These are phyloP conservation scores for Cheirogaleus medius DNA, from an alignment of 2,113 vertebrate species.

Conservation along the genomic window DNA sequence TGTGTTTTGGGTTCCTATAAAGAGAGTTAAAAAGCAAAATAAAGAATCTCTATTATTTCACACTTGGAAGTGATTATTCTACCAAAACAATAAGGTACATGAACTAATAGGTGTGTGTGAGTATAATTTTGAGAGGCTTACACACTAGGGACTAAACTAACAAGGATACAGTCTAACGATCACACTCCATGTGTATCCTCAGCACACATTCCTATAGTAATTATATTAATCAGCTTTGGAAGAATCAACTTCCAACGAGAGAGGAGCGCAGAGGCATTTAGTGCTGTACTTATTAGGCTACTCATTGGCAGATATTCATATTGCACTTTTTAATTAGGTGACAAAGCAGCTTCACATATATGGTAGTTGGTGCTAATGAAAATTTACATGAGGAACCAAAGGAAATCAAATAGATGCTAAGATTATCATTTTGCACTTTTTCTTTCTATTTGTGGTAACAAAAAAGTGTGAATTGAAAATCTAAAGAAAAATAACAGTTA, in stretches of 20 bases:
- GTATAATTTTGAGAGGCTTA: not conserved
- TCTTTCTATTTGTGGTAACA: conserved; percentile 71
- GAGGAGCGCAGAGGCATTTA: not conserved
- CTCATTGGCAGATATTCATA: conserved; percentile 48
- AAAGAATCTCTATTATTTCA: not conserved
- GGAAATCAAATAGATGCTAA: conserved; percentile 61
- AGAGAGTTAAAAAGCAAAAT: not conserved
- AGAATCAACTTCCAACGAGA: not conserved
- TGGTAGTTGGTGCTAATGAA: conserved; percentile 72
- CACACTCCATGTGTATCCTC: too few relatives aligned
- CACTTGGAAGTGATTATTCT: not conserved
- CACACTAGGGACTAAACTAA: too few relatives aligned
- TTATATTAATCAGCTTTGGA: not conserved
- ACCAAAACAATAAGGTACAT: not conserved
- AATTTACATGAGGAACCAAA: conserved; percentile 70
- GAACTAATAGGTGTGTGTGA: not conserved
- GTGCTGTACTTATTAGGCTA: not conserved
- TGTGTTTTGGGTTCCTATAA: conserved; percentile 8
- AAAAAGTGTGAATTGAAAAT: conserved; percentile 72
- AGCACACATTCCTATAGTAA: not conserved
- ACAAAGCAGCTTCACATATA: conserved; percentile 67
- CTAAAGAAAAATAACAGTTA: conserved; percentile 34
- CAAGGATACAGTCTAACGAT: not conserved
- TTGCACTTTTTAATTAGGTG: conserved; percentile 69
- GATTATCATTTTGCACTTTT: conserved; percentile 72